Percentiles rank a stretch among this genome's conserved stretches.
Conservation (phyloP, 2,888 invertebrate genomes). For the Ophion slaviceki region DNA sequence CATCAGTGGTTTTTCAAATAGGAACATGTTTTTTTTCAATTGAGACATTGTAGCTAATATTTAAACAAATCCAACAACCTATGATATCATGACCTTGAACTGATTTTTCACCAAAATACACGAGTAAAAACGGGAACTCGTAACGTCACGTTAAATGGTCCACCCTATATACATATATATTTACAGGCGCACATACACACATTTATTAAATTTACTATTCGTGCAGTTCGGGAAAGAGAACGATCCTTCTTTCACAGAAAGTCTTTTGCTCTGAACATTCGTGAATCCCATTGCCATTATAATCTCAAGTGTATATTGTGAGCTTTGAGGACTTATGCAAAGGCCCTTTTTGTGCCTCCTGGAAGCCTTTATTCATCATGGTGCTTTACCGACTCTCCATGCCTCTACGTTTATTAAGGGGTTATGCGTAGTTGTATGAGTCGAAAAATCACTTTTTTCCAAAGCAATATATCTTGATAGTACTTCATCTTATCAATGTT, state of each 20-base stretch:
- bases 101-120: too few relatives aligned
- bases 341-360: constrained; percentile 3
- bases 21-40: too few relatives aligned
- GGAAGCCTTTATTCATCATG: neutral
- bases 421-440: neutral
- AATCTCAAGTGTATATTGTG: constrained; percentile 26
- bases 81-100: too few relatives aligned
- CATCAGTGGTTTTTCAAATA: too few relatives aligned
- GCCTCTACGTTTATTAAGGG: neutral
- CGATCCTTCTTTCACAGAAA: constrained; percentile 7
- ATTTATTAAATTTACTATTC: neutral
- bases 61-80: too few relatives aligned
- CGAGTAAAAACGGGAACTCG: too few relatives aligned
- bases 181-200: neutral
- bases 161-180: neutral
- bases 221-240: neutral
- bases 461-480: too few relatives aligned
- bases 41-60: too few relatives aligned
- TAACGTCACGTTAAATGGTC: too few relatives aligned
- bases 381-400: neutral
- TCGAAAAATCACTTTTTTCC: too few relatives aligned
- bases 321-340: constrained; percentile 5
- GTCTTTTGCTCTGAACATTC: neutral
- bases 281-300: constrained; percentile 13
- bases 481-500: too few relatives aligned